Base-by-base conservation (phyloP, 2,888 invertebrate species). In the Rhogogaster chlorosoma region DNA sequence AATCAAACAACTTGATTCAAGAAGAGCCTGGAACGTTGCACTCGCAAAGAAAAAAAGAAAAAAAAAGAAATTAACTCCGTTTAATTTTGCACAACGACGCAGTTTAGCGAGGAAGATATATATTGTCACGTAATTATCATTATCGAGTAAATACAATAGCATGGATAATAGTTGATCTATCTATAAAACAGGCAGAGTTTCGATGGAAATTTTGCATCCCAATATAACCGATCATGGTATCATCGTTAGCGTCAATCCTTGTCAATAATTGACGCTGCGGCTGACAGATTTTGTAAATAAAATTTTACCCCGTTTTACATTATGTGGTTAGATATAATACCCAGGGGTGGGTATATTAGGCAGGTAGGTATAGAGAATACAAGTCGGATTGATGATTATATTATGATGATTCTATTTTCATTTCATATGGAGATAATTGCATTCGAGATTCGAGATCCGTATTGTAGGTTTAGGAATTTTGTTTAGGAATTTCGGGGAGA, bases 1-100 rank as follows among this genome's bases (percentile, higher is more conserved):
- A 61, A 80, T 61, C 22, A 22, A 80, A 38, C 22, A 61, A 80
- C 61, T 61, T 29, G 29, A 77, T 49, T 77, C 32, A 26, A 32
- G 53, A 53, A 29, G 71, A 73, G 38, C 18, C 22, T 12, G 18
- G n/a, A 42, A 42, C 7, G 22, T 73, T 38, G 38, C 22, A 73
- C 73, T 38, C 42, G n/a, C n/a, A 26, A 12, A 38, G 22, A 12
- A 22, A 1, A 32, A 6, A 67, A 29, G 5, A 12, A 29, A 12
- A 42, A 38, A 38, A 38, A 12, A 42, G 0, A 45, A 45, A 45
- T 45, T 18, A 32, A 6, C 6, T 32, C 4, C 18, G 6, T 18
- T 67, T 12, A 18, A 67, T 29, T 67, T 32, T 67, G 32, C 18
- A 29, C 32, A 67, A 67, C 32, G 32, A 67, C 15, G n/a, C n/a